Evolutionary conservation across 2,888 invertebrate genomes (phyloP).

Genomic region (Drosophila mayaguana): DNA sequence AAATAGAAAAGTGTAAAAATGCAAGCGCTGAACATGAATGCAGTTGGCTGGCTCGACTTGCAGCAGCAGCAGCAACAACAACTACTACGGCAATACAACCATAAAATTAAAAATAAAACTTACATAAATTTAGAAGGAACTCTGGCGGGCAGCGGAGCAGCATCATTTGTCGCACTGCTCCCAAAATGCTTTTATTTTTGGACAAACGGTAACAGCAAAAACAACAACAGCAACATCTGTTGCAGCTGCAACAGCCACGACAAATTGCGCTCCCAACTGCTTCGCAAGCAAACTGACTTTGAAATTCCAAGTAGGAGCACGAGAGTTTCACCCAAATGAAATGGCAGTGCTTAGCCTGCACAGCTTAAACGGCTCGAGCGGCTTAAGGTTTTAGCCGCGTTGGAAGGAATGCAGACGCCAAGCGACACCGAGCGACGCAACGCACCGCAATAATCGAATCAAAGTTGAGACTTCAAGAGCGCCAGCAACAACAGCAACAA

Average conservation of each 20-base stretch:
- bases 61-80: slow-evolving; percentile 16
- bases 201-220: slow-evolving; percentile 45
- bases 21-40: slow-evolving; percentile 49
- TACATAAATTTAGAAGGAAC: slow-evolving; percentile 76
- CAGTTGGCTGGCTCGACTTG: slow-evolving; percentile 52
- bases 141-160: slow-evolving; percentile 20
- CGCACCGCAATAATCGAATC: slow-evolving; percentile 3
- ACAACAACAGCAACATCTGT: slow-evolving; percentile 15
- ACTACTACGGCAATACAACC: slow-evolving; percentile 32
- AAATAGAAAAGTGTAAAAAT: slow-evolving; percentile 60
- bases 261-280: slow-evolving; percentile 24
- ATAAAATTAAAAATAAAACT: slow-evolving; percentile 77
- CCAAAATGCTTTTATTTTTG: slow-evolving; percentile 77
- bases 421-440: slow-evolving; percentile 2
- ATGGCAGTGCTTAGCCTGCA: slow-evolving; percentile 13
- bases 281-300: slow-evolving; percentile 13
- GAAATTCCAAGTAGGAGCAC: slow-evolving; percentile 3
- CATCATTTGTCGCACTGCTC: slow-evolving; percentile 69
- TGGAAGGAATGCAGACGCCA: slow-evolving; percentile 19
- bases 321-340: slow-evolving; percentile 2
- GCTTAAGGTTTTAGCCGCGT: slow-evolving; percentile 13
- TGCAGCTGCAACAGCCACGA: slow-evolving; percentile 13
- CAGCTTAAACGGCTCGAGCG: slow-evolving; percentile 9
- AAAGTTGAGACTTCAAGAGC: slow-evolving; percentile 3
- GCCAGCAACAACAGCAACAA: not conserved